Conservation (phyloP, 1,140 invertebrate genomes). For the Neoseiulus cucumeris region DNA sequence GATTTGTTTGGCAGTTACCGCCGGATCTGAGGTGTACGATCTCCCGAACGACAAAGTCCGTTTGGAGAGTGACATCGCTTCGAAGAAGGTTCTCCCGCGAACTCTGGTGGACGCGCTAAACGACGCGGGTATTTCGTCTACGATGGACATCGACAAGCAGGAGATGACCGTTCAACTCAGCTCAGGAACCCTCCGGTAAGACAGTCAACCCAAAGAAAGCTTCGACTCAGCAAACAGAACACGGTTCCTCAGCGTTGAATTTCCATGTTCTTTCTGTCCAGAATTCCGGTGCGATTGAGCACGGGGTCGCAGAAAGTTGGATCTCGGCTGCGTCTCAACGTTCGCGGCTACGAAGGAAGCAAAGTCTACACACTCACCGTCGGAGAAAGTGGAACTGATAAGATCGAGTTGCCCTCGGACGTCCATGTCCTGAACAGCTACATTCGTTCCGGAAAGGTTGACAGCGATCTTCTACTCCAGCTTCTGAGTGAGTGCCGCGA, state of each 20-base stretch:
- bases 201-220: no score
- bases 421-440: neutral
- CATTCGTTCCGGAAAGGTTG: neutral
- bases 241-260: no score
- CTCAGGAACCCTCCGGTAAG: neutral
- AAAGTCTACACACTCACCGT: constrained; percentile 2
- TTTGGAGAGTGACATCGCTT: neutral
- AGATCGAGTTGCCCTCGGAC: neutral
- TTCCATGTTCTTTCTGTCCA: neutral
- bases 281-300: neutral
- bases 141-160: neutral
- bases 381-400: neutral
- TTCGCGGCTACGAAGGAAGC: neutral
- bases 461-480: neutral
- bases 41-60: neutral
- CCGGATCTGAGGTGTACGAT: neutral
- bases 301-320: neutral
- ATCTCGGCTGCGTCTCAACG: neutral
- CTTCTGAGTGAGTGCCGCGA: constrained; percentile 1
- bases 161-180: neutral
- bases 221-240: no score
- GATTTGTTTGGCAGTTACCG: neutral
- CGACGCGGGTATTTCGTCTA: neutral
- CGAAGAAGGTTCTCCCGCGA: neutral
- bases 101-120: neutral